A percentile compares a stretch with the other conserved stretches of the same genome.
phyloP scores from a whole-genome alignment of 2,113 vertebrate species.

The Myrmecophaga tridactyla region DNA sequence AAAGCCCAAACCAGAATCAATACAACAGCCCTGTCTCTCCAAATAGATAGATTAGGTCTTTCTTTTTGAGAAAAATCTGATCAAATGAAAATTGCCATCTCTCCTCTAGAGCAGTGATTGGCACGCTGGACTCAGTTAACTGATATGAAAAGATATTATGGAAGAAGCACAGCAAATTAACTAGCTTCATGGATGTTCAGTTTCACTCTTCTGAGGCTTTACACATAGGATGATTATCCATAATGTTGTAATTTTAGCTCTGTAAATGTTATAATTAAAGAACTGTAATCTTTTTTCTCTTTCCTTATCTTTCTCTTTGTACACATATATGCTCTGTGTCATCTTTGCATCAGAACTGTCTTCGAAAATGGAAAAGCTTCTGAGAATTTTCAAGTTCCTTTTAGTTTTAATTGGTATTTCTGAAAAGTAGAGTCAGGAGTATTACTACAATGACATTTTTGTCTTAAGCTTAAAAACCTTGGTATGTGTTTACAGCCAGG shows the following conservation, averaged over 20 bases:
- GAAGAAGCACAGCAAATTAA: conserved; percentile 77
- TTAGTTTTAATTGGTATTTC: conserved; percentile 39
- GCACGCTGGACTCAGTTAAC: conserved; percentile 68
- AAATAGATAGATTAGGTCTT: conserved; percentile 36
- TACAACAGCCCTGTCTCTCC: conserved; percentile 37
- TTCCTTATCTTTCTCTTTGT: conserved; percentile 73
- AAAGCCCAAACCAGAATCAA: conserved; percentile 48
- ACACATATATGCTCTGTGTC: conserved; percentile 58
- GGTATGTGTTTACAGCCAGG: conserved; percentile 26
- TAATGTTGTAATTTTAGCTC: conserved; percentile 77
- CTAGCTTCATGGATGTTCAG: conserved; percentile 77
- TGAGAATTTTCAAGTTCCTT: not conserved
- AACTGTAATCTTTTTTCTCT: conserved; percentile 65
- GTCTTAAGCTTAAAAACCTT: conserved; percentile 8
- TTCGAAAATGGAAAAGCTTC: conserved; percentile 32
- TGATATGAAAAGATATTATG: conserved; percentile 74
- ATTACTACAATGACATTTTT: conserved; percentile 46
- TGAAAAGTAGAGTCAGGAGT: conserved; percentile 45
- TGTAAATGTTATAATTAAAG: conserved; percentile 77
- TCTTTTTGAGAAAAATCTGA: conserved; percentile 66
- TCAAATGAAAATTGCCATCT: conserved; percentile 77
- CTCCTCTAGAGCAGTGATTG: conserved; percentile 73
- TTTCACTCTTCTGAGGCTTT: conserved; percentile 76
- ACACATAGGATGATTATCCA: conserved; percentile 81
- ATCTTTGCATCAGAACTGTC: conserved; percentile 65